These are phyloP conservation scores for Myioborus melanocephalus DNA, from an alignment of 2,797 vertebrate species.

Conservation along the genomic window DNA sequence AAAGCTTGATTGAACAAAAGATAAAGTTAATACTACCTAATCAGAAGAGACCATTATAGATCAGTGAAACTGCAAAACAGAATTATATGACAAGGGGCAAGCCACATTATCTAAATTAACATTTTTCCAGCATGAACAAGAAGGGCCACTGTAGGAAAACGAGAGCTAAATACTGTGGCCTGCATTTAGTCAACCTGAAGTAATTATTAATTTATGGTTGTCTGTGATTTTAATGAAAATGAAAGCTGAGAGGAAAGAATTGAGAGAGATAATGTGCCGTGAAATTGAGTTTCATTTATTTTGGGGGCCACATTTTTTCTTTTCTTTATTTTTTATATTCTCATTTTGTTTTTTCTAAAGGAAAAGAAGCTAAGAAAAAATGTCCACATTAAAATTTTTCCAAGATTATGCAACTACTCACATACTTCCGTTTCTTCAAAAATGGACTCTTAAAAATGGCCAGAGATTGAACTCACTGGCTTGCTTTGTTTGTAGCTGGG, in stretches of 20 bases:
- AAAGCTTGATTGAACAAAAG: slow-evolving; percentile 90
- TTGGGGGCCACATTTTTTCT: slow-evolving; percentile 87
- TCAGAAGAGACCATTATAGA: slow-evolving; percentile 98
- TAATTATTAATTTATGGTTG: slow-evolving; percentile 99
- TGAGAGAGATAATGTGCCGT: slow-evolving; percentile 99
- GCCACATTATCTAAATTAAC: slow-evolving; percentile 99
- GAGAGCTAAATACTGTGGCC: slow-evolving; percentile 85
- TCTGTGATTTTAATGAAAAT: slow-evolving; percentile 99
- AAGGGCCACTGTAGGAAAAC: slow-evolving; percentile 87
- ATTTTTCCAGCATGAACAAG: slow-evolving; percentile 97
- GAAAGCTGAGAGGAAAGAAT: slow-evolving; percentile 98
- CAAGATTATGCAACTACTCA: slow-evolving; percentile 56
- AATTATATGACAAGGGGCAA: slow-evolving; percentile 94
- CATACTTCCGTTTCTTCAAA: slow-evolving; percentile 40
- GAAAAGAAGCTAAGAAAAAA: slow-evolving; percentile 82
- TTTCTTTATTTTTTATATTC: not conserved
- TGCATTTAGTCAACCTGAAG: slow-evolving; percentile 99
- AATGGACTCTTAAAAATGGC: slow-evolving; percentile 36
- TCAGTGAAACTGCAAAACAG: slow-evolving; percentile 95
- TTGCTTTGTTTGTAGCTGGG: not conserved
- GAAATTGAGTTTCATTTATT: slow-evolving; percentile 99
- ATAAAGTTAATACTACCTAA: slow-evolving; percentile 96
- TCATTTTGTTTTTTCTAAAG: slow-evolving; percentile 84
- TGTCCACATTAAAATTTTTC: slow-evolving; percentile 63
- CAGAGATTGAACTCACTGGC: not conserved